Percentiles rank a stretch among this genome's conserved stretches.
Conservation (phyloP, 2,797 vertebrate genomes). For the Thamnophis elegans region DNA sequence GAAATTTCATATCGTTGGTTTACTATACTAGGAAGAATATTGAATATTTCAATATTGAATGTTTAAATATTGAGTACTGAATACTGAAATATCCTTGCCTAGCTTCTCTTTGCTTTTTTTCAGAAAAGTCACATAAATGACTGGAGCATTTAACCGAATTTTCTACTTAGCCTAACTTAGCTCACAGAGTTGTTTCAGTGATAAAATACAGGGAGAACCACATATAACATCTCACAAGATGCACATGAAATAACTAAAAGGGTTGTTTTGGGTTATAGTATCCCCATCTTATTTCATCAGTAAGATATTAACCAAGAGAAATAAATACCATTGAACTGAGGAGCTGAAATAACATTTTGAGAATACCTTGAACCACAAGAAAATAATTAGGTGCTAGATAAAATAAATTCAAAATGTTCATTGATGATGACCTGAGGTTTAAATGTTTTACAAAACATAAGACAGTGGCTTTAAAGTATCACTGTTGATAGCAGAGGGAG, state of each 20-base stretch:
- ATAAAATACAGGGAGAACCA: neutral
- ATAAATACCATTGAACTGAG: neutral
- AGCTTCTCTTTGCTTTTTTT: neutral
- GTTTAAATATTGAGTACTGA: neutral
- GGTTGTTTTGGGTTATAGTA: neutral
- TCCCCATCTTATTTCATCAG: slow-evolving; percentile 15
- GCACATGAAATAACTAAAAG: neutral
- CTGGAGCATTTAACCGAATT: neutral
- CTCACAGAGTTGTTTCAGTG: neutral
- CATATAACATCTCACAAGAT: neutral
- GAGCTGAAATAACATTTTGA: neutral
- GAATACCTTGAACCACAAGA: neutral
- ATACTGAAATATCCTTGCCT: neutral
- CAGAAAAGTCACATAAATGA: slow-evolving; percentile 4
- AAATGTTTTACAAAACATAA: neutral
- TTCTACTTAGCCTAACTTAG: neutral
- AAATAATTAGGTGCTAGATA: neutral
- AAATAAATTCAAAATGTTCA: neutral
- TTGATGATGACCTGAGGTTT: neutral
- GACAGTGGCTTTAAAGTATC: neutral
- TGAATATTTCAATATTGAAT: neutral
- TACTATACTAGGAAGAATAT: neutral
- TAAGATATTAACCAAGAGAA: neutral
- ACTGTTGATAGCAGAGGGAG: neutral
- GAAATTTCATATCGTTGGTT: neutral